Evolutionary conservation across 1,140 invertebrate genomes (phyloP).

Genomic region (Magallana ariakensis): DNA sequence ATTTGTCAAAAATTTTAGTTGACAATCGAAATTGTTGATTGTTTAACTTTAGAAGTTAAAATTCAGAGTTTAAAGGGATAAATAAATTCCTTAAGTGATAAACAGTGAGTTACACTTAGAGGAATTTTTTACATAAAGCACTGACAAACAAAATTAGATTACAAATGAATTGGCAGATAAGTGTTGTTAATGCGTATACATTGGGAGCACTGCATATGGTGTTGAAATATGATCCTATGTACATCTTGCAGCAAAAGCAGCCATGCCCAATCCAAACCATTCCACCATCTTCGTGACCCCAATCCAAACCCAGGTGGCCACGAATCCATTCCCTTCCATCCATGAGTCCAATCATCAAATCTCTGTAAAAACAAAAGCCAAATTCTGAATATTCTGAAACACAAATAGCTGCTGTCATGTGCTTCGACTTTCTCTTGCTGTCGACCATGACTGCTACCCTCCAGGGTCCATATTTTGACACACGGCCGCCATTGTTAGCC

Average conservation of each 20-base stretch:
- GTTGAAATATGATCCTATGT: conserved; percentile 30
- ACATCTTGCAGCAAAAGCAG: conserved; percentile 30
- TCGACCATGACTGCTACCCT: conserved; percentile 5
- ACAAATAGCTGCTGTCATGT: conserved; percentile 38
- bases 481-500: background rate
- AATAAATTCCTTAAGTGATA: too few species aligned
- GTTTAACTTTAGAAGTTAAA: too few species aligned
- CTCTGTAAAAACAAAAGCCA: conserved; percentile 31
- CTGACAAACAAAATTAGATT: too few species aligned
- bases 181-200: background rate
- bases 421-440: conserved; percentile 25
- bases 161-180: background rate
- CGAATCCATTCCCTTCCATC: conserved; percentile 31
- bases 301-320: conserved; percentile 31
- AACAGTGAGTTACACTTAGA: too few species aligned
- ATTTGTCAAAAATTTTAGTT: too few species aligned
- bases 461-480: conserved; percentile 35
- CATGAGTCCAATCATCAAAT: conserved; percentile 33
- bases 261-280: conserved; percentile 32
- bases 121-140: too few species aligned
- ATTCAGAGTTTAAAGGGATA: too few species aligned
- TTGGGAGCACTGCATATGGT: background rate
- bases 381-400: conserved; percentile 37
- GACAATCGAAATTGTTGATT: too few species aligned
- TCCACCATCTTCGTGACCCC: conserved; percentile 34